A percentile compares a stretch with the other conserved stretches of the same genome.
Conservation (phyloP, 35 echinoderm and acorn worm species). For the Ophioderma brevispina region DNA sequence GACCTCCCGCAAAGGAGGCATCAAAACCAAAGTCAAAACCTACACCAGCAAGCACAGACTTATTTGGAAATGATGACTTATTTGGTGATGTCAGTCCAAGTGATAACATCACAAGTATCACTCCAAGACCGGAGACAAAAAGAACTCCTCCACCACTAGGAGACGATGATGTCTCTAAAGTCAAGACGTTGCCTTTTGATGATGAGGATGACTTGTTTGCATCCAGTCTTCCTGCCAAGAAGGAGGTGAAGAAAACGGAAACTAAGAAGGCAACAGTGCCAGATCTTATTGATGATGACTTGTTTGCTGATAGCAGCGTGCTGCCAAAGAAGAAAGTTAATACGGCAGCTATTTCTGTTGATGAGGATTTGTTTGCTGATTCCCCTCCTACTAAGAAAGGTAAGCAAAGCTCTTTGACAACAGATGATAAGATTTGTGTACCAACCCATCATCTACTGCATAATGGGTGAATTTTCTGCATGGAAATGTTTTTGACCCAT, state of each 20-base stretch:
- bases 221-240: background rate
- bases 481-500: too few relatives aligned
- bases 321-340: conserved; percentile 7
- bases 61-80: conserved; percentile 80
- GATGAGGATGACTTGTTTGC: conserved; percentile 65
- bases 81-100: conserved; percentile 21
- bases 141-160: background rate
- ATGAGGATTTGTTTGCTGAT: conserved; percentile 71
- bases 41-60: background rate
- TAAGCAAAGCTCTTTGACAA: too few relatives aligned
- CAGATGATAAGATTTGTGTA: too few relatives aligned
- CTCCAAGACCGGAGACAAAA: background rate
- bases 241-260: conserved; percentile 3
- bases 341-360: background rate
- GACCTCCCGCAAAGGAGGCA: background rate
- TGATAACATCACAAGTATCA: background rate
- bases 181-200: background rate
- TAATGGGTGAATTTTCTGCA: too few relatives aligned
- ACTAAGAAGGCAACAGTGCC: conserved; percentile 17
- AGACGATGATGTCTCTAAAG: conserved; percentile 1
- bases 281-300: conserved; percentile 35
- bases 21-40: conserved; percentile 35
- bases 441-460: too few relatives aligned
- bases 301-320: conserved; percentile 18
- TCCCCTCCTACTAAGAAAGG: conserved; percentile 15